These are phyloP conservation scores for Cynaeus angustus DNA, from an alignment of 2,888 invertebrate genomes.

Conservation along the genomic window DNA sequence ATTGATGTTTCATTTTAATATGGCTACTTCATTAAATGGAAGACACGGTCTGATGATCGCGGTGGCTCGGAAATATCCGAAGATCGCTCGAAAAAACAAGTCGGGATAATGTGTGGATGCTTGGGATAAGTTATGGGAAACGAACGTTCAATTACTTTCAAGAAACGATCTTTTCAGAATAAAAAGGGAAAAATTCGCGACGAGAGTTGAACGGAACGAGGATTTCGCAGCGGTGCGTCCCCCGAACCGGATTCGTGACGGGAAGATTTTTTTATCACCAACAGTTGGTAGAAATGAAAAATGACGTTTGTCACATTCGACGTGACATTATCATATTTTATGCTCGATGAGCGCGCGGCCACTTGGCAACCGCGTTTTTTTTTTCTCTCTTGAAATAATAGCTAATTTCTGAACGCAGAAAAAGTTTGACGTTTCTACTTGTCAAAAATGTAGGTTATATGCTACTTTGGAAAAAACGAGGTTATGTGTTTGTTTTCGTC, in stretches of 20 bases:
- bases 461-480: background rate
- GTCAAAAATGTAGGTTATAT: background rate
- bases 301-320: conserved; percentile 19
- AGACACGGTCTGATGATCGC: conserved; percentile 65
- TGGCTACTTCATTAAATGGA: conserved; percentile 66
- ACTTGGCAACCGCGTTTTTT: background rate
- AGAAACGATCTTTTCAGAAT: conserved; percentile 38
- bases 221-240: conserved; percentile 39
- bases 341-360: background rate
- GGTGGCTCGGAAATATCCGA: conserved; percentile 30
- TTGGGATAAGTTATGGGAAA: conserved; percentile 43
- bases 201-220: conserved; percentile 28
- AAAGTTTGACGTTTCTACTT: no score
- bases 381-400: no score
- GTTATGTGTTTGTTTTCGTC: conserved; percentile 30
- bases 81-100: conserved; percentile 37
- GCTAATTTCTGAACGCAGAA: no score
- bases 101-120: conserved; percentile 41
- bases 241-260: conserved; percentile 30
- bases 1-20: conserved; percentile 67
- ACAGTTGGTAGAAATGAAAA: conserved; percentile 16
- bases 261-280: conserved; percentile 15
- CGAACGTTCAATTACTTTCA: conserved; percentile 40
- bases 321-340: conserved; percentile 14
- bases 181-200: conserved; percentile 24